Base-by-base conservation (phyloP, 2,888 invertebrate species). In the Hirtodrosophila duncani region DNA sequence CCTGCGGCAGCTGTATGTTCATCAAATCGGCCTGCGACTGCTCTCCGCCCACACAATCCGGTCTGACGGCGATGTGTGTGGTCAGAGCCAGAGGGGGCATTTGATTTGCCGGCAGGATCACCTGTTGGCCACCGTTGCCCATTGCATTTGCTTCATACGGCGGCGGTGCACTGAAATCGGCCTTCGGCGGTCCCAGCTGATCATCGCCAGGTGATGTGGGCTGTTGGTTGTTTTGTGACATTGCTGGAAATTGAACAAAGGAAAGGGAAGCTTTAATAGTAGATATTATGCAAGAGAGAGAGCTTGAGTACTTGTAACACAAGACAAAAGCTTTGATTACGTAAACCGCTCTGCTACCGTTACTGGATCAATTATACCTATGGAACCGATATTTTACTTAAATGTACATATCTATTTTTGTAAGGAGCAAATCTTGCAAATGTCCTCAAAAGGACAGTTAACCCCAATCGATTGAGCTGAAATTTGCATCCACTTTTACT, bases 141-240 rank as follows among this genome's bases (percentile, higher is more conserved):
- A 41, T 18, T 34, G 57, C 63, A 13, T 78, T 77, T 2, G 94
- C 91, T 85, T 94, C 94, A 79, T 97, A 96, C 0, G 95, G 95
- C 1, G 96, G 96, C 52, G 95, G 95, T 31, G 95, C 95, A 26
- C 93, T 93, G 83, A 93, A 94, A 82, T 95, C 95, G 1, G 92
- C 91, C 83, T 92, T 93, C 0, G 95, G 95, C 3, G 95, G 94
- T 31, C 94, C 93, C 79, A 94, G 91, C 59, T 93, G 63, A 59
- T 75, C 75, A 6, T 75, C 78, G 2, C 45, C 70, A 7, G 59
- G 39, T 10, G 63, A 45, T 10, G 57, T 29, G 20, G 65, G 30
- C 9, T 18, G 51, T 17, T 61, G 78, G 26, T 74, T 75, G 39
- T 74, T 79, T 61, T 74, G 79, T 61, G 79, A 69, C 74, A 75